Evolutionary conservation across 2,888 invertebrate genomes (phyloP), one percentile per base, ranked within the genome.

Genomic region (Acrobasis consociella): DNA sequence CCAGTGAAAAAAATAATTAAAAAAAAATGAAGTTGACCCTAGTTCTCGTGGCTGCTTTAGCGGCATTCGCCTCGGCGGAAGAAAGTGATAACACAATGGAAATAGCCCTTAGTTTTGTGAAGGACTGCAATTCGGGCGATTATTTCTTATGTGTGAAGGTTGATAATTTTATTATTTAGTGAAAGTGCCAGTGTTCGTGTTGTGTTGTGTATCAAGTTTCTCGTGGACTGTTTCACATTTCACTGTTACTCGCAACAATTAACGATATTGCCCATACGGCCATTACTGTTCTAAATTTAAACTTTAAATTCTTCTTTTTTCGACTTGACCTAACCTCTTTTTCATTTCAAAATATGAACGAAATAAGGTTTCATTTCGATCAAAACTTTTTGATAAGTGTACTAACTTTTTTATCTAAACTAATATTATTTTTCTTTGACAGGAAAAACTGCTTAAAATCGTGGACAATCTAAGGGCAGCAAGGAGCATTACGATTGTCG

Each of bases 131-230:
- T 31, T 31, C 31, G 73, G 94, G 94, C 75, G 95, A 95, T 73
- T 93, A 96, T 85, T 89, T 94, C 68, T 81, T 95, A 74, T 96
- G 96, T 91, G 93, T 96, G 76, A 96, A 96, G 94, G 96, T 96
- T 77, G 91, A 91, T 89, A 85, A 52, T 60, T 52, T 60, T 22
- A 22, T 60, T 60, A 60, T 60, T 75, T 75, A 85, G 90, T 89
- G 91, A 90, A 89, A 91, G 90, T 90, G 91, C 22, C 63, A 75
- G 80, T 81, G 80, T 71, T 71, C 72, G 79, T 80, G 80, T 68
- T 75, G 76, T 78, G 78, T 69, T 70, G 72, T 66, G 69, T 68
- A 68, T 75, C 69, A 59, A 70, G 71, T 73, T 76, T 68, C 72
- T 59, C 67, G 68, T 67, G 70, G 73, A 74, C 62, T 73, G 66